Percentiles rank a stretch among this genome's conserved stretches.
phyloP scores from a whole-genome alignment of 92 coral and sea anemone species.

The Actinostola sp. region DNA sequence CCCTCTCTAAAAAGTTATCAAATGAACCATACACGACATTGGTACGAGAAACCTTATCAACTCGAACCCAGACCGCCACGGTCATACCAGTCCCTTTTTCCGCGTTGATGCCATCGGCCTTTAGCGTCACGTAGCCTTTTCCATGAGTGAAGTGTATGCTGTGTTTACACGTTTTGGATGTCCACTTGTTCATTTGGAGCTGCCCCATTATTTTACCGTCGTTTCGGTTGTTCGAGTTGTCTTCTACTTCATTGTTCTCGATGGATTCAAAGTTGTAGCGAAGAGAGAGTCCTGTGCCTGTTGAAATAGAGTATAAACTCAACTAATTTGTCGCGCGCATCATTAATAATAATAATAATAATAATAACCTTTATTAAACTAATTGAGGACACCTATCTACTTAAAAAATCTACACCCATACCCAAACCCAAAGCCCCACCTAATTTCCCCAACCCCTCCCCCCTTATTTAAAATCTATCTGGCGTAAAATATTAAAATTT shows the following conservation, averaged over 20 bases:
- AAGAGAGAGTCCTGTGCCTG: conserved; percentile 51
- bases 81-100: conserved; percentile 45
- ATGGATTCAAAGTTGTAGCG: conserved; percentile 65
- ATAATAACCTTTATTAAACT: no score
- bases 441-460: no score
- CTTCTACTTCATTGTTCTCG: conserved; percentile 43
- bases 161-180: conserved; percentile 38
- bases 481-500: no score
- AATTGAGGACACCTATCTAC: no score
- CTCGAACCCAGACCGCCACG: conserved; percentile 71
- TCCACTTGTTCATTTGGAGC: conserved; percentile 22
- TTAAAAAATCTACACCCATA: no score
- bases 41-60: conserved; percentile 34
- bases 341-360: neutral
- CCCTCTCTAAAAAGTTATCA: conserved; percentile 17
- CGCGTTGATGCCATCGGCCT: conserved; percentile 22
- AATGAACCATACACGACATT: conserved; percentile 60
- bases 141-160: conserved; percentile 38
- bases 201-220: conserved; percentile 54
- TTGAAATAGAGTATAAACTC: neutral
- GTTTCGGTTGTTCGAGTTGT: conserved; percentile 56
- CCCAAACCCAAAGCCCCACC: no score
- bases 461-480: no score
- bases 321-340: no score
- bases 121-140: conserved; percentile 34